Conservation (phyloP, 2,113 vertebrate species). For the Emydura subglobosa region DNA sequence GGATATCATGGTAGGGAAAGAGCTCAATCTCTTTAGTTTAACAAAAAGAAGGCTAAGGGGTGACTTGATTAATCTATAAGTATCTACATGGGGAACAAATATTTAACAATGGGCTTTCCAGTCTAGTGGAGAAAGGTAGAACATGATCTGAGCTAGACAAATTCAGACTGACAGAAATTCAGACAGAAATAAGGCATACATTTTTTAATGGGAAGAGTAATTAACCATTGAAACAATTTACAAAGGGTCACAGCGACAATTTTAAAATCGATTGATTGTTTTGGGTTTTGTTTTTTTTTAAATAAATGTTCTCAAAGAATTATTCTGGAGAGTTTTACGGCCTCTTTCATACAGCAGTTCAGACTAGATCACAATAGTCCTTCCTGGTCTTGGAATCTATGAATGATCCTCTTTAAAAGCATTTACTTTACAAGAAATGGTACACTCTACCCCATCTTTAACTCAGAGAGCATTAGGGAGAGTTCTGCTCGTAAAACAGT, state of each 20-base stretch:
- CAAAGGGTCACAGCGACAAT: too few species aligned
- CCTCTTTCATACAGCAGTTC: neutral
- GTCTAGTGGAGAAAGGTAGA: neutral
- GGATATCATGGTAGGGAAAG: constrained; percentile 5
- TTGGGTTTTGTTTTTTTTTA: too few species aligned
- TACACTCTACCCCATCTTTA: neutral
- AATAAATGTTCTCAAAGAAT: neutral
- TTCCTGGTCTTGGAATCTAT: neutral
- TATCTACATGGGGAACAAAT: neutral
- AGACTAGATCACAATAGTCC: neutral
- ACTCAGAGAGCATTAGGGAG: neutral
- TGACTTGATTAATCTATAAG: neutral
- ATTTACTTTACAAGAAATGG: neutral
- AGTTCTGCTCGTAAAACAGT: constrained; percentile 14
- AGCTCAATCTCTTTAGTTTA: neutral
- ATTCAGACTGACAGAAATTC: neutral
- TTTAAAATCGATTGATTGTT: neutral
- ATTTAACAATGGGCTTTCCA: neutral
- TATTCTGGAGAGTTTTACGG: neutral
- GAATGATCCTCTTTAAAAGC: neutral
- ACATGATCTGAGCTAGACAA: neutral
- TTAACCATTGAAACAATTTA: neutral
- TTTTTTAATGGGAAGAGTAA: neutral
- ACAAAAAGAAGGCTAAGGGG: neutral
- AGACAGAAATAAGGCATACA: neutral